Conservation (phyloP, 2,113 vertebrate genomes). For the Columbina picui region DNA sequence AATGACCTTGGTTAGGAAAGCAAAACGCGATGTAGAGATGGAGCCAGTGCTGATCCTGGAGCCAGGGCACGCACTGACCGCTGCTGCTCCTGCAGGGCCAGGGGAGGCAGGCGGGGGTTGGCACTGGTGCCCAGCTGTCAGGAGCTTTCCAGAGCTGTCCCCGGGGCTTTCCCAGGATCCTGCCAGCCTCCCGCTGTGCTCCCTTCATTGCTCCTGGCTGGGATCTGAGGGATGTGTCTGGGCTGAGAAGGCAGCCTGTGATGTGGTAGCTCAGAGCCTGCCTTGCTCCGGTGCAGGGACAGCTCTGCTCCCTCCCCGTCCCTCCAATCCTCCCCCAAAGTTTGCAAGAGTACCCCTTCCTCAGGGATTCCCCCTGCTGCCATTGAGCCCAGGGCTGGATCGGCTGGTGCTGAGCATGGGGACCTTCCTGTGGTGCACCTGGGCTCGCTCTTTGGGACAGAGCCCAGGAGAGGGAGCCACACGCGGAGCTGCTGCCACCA, state of each 20-base stretch:
- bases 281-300: not conserved
- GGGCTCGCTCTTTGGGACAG: not conserved
- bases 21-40: not conserved
- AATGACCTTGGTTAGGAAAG: conserved; percentile 67
- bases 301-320: not conserved
- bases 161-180: fast-evolving
- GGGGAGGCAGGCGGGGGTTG: not conserved
- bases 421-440: not conserved
- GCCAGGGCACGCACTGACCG: fast-evolving
- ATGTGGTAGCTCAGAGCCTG: not conserved
- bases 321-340: not conserved
- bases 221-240: not conserved
- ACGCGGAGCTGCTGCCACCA: fast-evolving
- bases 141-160: not conserved
- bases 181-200: not conserved
- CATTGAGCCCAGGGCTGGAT: fast-evolving
- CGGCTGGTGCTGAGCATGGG: fast-evolving
- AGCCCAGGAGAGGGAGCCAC: not conserved
- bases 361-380: not conserved
- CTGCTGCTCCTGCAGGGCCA: not conserved
- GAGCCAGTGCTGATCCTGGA: not conserved
- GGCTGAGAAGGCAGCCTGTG: not conserved
- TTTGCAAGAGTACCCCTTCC: fast-evolving
- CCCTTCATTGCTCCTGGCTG: not conserved
- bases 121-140: not conserved